phyloP scores from a whole-genome alignment of 2,113 vertebrate species.

The Dipodomys spectabilis region DNA sequence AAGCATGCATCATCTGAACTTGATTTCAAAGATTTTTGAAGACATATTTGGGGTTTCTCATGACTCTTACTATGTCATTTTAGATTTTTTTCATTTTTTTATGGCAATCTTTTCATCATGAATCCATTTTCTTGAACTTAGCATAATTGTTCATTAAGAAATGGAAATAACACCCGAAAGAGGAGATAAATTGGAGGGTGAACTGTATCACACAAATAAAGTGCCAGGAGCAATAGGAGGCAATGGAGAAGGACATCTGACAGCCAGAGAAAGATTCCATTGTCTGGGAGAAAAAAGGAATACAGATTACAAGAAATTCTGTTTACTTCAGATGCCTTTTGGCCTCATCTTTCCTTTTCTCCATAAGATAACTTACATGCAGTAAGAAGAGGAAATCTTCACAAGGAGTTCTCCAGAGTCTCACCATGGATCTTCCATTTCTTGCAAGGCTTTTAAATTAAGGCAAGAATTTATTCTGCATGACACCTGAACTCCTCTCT shows the following conservation, averaged over 20 bases:
- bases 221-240: background rate
- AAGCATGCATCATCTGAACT: no score
- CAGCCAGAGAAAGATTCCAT: background rate
- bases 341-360: conserved; percentile 33
- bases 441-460: conserved; percentile 67
- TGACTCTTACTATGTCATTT: background rate
- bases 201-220: background rate
- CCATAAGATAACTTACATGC: background rate
- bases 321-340: conserved; percentile 16
- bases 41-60: background rate
- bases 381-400: conserved; percentile 42
- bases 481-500: conserved; percentile 53
- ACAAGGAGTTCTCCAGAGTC: conserved; percentile 38
- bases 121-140: background rate
- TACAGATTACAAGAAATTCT: conserved; percentile 47
- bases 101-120: background rate
- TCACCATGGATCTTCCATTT: conserved; percentile 58
- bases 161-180: background rate
- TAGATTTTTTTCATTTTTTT: background rate
- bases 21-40: background rate
- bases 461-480: conserved; percentile 63
- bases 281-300: background rate
- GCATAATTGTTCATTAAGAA: background rate
- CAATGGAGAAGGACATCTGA: background rate
- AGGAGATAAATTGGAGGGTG: background rate